Base-by-base conservation (phyloP, 2,888 invertebrate genomes). In the Hetaerina titia region DNA sequence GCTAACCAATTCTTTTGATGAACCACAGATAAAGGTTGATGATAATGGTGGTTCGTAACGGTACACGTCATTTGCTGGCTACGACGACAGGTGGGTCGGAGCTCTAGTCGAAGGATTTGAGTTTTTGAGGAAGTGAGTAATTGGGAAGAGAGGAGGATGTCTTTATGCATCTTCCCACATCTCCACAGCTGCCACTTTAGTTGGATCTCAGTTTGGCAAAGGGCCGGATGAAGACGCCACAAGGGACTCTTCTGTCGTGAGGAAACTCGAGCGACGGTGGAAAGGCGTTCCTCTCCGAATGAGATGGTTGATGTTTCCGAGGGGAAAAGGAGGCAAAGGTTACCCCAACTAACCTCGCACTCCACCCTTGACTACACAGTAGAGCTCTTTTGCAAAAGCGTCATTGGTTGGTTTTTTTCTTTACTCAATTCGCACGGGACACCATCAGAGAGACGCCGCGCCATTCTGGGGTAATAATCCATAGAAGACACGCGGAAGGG, bases 91-190 rank as follows among this genome's bases (percentile, higher is more conserved):
- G 45, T 45, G 31, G 11, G 5, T 13, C 11, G 81, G n/a, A n/a
- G n/a, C 69, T 81, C 81, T 8, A 22, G 81, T 81, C 31, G 13
- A 22, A 11, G 31, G 11, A 81, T 81, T 81, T 81, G 81, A 81
- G 81, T 31, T 13, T 31, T 31, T 81, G 81, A 81, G 81, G 81
- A 31, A 81, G 81, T 31, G 81, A 81, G 81, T 81, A 81, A 81
- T 81, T 81, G 81, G 81, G 31, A 31, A 2, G 81, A 81, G 81
- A 81, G 69, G 69, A 69, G 69, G 81, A 31, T 31, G 81, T 81
- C 81, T 81, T 81, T 81, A 81, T 81, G 81, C 81, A 81, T 81
- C 81, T 81, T 11, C 81, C 13, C 81, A 11, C 81, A 81, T 81
- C 81, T 81, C 31, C 81, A 31, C 81, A 11, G 31, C 25, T 81